Conservation (phyloP, 2,113 vertebrate genomes). For the Perognathus longimembris region DNA sequence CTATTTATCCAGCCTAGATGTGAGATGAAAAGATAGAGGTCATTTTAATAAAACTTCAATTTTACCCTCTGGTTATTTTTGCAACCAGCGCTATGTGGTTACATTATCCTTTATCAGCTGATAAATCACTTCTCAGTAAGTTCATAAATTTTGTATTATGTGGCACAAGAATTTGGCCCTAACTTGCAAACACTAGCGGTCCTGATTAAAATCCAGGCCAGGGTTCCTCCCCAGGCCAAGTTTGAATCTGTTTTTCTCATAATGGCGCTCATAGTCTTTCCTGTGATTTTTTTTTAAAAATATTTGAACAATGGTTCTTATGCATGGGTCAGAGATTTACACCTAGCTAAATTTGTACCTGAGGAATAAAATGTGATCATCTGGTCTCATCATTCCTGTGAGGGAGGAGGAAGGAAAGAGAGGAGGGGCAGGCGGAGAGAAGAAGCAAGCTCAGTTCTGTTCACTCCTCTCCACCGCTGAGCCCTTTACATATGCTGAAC, state of each 20-base stretch:
- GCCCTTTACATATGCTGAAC: not conserved
- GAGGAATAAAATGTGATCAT: not conserved
- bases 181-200: constrained; percentile 47
- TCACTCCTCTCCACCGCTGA: not conserved
- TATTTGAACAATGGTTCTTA: constrained; percentile 26
- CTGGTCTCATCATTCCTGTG: not conserved
- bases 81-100: constrained; percentile 35
- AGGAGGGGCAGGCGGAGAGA: not conserved
- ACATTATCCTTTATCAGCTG: constrained; percentile 55
- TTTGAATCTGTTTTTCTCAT: constrained; percentile 34
- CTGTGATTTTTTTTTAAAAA: not conserved
- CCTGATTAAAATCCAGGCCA: constrained; percentile 56
- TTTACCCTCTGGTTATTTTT: constrained; percentile 61
- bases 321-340: constrained; percentile 9
- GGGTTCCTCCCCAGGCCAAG: not conserved
- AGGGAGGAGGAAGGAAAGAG: not conserved
- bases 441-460: not conserved
- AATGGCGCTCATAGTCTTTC: not conserved
- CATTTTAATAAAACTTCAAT: constrained; percentile 67
- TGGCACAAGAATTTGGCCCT: constrained; percentile 55
- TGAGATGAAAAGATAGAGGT: constrained; percentile 44
- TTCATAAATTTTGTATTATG: constrained; percentile 66
- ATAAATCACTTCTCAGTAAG: constrained; percentile 67
- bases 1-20: not conserved
- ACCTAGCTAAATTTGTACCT: constrained; percentile 8